Base-by-base conservation (phyloP, 2,888 invertebrate species). In the Dasysyrphus albostriatus region DNA sequence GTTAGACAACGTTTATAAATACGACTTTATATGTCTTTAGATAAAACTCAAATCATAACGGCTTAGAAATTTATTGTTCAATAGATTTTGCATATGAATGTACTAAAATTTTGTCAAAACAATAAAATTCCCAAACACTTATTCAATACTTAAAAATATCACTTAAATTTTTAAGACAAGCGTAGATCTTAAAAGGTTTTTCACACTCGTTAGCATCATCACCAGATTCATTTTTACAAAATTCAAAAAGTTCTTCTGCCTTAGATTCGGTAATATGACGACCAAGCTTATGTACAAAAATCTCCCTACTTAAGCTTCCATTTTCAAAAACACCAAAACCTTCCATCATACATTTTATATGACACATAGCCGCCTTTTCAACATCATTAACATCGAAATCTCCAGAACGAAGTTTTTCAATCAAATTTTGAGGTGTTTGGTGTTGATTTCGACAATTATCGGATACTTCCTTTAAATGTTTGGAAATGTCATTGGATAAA, bases 291-390 rank as follows among this genome's bases (percentile, higher is more conserved):
- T n/a, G 0, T 5, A 63, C 14, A n/a, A 63, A 63, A 5, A 63
- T 0, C 29, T 2, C 44, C 29, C 44, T 29, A 29, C 63, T 63
- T 5, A 63, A 14, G 3, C 29, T 4, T 4, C 42, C 42, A 44
- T 63, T 42, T 24, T 42, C 44, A 29, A 42, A 42, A 42, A 29
- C 42, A 3, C 29, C 44, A 9, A 63, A 63, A 3, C n/a, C 42
- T 44, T 63, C 63, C 42, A 63, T 63, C 29, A 63, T n/a, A 29
- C 63, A 63, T 42, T 42, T 44, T 0, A 63, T 9, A n/a, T 63
- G 63, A 29, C 63, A 63, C 29, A 9, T 63, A 9, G 44, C 29
- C 5, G 29, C 0, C 29, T 14, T 44, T 29, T 63, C 63, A n/a
- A 44, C 12, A 9, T 44, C 29, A 9, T 42, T 12, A 0, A 0